phyloP scores from a whole-genome alignment of 2,113 vertebrate genomes.

The Zingel zingel region DNA sequence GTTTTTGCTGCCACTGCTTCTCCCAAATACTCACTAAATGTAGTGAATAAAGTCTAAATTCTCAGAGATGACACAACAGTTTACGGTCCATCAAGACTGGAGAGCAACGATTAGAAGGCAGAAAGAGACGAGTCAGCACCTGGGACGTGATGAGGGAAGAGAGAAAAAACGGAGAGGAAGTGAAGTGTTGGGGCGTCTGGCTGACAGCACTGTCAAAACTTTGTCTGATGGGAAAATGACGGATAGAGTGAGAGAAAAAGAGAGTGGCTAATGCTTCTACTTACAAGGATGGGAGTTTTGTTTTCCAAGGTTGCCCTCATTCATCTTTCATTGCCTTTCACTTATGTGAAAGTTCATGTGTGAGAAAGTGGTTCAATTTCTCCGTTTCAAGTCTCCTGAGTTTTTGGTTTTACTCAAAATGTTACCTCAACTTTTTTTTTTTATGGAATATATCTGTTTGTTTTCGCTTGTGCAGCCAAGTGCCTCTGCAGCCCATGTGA shows the following conservation, averaged over 20 bases:
- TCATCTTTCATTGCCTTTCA: constrained; percentile 9
- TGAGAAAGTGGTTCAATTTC: constrained; percentile 12
- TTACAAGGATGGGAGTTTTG: not conserved
- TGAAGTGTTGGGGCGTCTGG: constrained; percentile 31
- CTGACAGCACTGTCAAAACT: constrained; percentile 55
- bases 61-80: not conserved
- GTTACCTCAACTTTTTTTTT: not conserved
- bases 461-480: not conserved
- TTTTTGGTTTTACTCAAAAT: constrained; percentile 4
- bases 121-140: constrained; percentile 25
- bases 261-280: constrained; percentile 5
- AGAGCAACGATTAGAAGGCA: not conserved
- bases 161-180: constrained; percentile 45
- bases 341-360: not conserved
- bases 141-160: constrained; percentile 19
- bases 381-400: constrained; percentile 7
- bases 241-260: constrained; percentile 30
- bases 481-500: not conserved
- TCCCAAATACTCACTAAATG: not conserved
- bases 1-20: too few relatives aligned
- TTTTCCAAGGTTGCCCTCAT: not conserved
- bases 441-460: constrained; percentile 23
- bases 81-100: not conserved
- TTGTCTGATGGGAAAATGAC: constrained; percentile 39
- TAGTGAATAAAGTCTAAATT: not conserved